Conservation (phyloP, 2,113 vertebrate genomes). For the Tapirus terrestris region DNA sequence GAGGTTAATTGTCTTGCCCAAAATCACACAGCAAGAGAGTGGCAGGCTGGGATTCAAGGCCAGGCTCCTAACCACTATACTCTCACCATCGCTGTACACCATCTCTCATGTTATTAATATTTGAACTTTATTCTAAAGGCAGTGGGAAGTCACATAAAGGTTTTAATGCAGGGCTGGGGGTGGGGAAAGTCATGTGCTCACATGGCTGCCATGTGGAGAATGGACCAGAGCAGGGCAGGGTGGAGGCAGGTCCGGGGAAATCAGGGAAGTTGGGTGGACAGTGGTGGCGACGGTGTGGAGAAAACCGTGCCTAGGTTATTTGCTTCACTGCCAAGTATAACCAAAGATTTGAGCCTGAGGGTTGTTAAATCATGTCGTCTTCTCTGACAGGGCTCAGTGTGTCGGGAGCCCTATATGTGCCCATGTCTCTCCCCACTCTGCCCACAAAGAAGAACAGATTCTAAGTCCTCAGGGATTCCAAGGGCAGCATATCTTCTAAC, state of each 20-base stretch:
- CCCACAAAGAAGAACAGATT: not conserved
- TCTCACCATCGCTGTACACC: not conserved
- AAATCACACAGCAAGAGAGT: not conserved
- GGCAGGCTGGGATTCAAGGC: not conserved
- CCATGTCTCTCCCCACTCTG: not conserved
- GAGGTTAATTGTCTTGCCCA: not conserved
- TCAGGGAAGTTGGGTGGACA: not conserved
- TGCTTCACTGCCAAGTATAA: not conserved
- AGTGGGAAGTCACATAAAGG: not conserved
- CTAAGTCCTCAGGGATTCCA: not conserved
- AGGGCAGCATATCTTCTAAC: not conserved
- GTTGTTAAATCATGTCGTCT: not conserved
- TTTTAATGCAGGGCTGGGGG: not conserved
- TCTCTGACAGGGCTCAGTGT: not conserved
- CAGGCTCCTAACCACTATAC: not conserved
- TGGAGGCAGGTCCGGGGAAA: not conserved
- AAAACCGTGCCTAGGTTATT: not conserved
- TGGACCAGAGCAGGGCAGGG: not conserved
- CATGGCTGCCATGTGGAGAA: not conserved
- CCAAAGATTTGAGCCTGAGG: not conserved
- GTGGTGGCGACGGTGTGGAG: not conserved
- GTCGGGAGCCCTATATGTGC: not conserved
- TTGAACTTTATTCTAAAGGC: not conserved
- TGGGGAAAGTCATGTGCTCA: not conserved
- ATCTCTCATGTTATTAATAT: not conserved